Conservation (phyloP, 2,888 invertebrate genomes). For the Seira ritae region DNA sequence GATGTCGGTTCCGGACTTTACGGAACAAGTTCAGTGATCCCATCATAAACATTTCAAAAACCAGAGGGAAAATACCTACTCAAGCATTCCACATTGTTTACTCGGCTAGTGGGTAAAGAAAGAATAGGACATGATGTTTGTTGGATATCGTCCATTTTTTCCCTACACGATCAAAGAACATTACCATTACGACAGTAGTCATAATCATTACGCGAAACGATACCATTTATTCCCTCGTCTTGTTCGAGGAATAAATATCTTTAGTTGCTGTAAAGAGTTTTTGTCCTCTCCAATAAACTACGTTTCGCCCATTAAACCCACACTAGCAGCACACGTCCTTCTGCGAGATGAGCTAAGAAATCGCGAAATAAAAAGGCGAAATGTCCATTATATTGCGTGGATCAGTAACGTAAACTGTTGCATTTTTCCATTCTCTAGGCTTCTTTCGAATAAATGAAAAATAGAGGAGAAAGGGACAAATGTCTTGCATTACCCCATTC, state of each 20-base stretch:
- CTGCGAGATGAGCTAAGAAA: no score
- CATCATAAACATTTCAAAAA: slow-evolving; percentile 13
- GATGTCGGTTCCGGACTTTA: not conserved
- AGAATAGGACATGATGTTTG: not conserved
- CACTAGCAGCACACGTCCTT: no score
- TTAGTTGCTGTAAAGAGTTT: slow-evolving; percentile 2
- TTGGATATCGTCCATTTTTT: slow-evolving; percentile 19
- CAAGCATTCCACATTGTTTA: slow-evolving; percentile 2
- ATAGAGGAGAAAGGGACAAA: no score
- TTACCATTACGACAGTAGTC: slow-evolving; percentile 38
- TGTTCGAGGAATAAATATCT: not conserved
- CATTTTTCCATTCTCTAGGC: no score
- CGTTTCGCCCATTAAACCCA: no score
- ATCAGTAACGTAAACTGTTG: no score
- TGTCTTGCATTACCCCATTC: no score
- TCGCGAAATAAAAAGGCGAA: no score
- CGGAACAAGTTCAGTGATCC: not conserved
- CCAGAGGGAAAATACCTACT: slow-evolving; percentile 5
- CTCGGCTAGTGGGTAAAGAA: not conserved
- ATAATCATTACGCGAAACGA: slow-evolving; percentile 55
- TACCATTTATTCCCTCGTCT: slow-evolving; percentile 51
- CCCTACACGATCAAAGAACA: slow-evolving; percentile 49
- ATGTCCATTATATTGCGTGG: no score
- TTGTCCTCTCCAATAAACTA: no score
- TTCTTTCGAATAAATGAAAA: no score